Conservation (phyloP, 2,888 invertebrate genomes). For the Micoletzkya japonica region DNA sequence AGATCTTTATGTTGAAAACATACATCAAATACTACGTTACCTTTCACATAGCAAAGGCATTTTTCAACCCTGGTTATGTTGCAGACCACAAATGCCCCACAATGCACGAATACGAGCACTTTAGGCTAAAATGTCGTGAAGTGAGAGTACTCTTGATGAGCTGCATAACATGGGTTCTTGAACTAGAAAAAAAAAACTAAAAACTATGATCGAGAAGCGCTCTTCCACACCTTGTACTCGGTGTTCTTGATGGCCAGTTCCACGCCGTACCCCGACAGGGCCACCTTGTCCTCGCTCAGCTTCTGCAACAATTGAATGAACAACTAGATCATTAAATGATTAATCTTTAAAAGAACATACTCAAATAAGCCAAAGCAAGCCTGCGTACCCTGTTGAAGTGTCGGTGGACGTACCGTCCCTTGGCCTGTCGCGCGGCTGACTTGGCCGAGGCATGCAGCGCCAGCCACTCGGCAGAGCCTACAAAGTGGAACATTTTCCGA, state of each 20-base stretch:
- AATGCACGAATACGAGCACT: no score
- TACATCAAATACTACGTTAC: no score
- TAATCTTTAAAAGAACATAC: not conserved
- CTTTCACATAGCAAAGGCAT: no score
- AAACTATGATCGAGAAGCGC: no score
- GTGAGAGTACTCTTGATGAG: no score
- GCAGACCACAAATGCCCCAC: no score
- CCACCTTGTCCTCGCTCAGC: constrained; percentile 67
- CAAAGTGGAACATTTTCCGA: constrained; percentile 72
- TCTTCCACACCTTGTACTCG: constrained; percentile 78
- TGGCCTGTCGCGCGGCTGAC: constrained; percentile 73
- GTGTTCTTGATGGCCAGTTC: constrained; percentile 97
- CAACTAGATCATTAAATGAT: not conserved
- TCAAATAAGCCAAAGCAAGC: not conserved
- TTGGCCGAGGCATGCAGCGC: constrained; percentile 78
- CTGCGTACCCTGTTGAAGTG: constrained; percentile 78
- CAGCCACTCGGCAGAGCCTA: constrained; percentile 32
- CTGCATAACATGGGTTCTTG: no score
- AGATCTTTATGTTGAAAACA: no score
- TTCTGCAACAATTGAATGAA: constrained; percentile 2
- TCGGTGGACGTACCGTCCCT: constrained; percentile 82
- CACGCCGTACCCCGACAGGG: constrained; percentile 94
- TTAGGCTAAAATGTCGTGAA: no score
- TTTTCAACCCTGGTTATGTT: no score
- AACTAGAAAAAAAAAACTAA: no score